Evolutionary conservation across 1,140 invertebrate species (phyloP).

Genomic region (Bombus haemorrhoidalis): DNA sequence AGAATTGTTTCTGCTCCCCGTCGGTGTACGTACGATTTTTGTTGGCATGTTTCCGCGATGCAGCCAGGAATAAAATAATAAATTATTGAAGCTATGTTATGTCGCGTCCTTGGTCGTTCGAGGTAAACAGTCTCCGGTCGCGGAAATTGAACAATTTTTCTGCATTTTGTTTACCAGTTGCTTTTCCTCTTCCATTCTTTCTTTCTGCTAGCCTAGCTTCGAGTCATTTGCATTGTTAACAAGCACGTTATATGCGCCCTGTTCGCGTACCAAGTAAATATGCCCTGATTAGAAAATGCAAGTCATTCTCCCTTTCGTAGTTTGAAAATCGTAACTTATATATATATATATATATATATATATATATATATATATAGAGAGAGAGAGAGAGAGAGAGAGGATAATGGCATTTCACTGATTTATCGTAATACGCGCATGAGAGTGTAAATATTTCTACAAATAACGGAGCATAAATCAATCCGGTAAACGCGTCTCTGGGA

Average conservation of each 20-base stretch:
- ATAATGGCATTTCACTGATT: conserved; percentile 7
- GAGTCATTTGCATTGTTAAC: conserved; percentile 66
- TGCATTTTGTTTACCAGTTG: conserved; percentile 63
- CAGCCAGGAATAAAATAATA: too few relatives aligned
- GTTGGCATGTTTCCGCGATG: too few relatives aligned
- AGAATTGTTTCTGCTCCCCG: too few relatives aligned
- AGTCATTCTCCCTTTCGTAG: neutral
- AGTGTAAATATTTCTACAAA: conserved; percentile 4
- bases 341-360: neutral
- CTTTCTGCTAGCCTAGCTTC: neutral
- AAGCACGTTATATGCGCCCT: neutral
- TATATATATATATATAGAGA: too few relatives aligned
- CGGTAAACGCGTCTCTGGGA: neutral
- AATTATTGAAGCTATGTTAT: neutral
- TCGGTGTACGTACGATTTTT: too few relatives aligned
- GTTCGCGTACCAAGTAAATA: neutral
- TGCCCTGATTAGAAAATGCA: conserved; percentile 10
- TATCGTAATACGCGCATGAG: neutral
- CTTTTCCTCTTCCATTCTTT: conserved; percentile 27
- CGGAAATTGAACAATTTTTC: conserved; percentile 71
- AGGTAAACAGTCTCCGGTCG: conserved; percentile 54
- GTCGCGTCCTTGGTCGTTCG: conserved; percentile 6
- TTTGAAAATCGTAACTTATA: neutral
- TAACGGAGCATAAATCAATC: conserved; percentile 35
- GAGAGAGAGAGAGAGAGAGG: too few relatives aligned